Conservation (phyloP, 2,888 invertebrate genomes). For the Polyommatus icarus region DNA sequence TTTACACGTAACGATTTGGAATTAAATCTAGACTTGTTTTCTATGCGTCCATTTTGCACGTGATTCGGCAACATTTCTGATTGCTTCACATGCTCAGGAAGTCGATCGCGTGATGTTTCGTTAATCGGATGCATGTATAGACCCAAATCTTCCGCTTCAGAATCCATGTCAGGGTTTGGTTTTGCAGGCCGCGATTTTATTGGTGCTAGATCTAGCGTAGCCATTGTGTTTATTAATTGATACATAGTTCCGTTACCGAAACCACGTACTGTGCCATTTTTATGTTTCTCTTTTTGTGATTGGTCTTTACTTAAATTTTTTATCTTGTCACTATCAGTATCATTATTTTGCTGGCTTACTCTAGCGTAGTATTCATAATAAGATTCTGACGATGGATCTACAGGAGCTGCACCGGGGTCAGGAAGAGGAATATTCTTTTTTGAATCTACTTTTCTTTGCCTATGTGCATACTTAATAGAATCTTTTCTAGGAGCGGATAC, state of each 20-base stretch:
- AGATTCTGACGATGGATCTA: constrained; percentile 73
- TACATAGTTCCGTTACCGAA: constrained; percentile 63
- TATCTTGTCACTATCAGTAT: constrained; percentile 73
- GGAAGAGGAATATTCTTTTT: constrained; percentile 70
- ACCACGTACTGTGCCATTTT: constrained; percentile 44
- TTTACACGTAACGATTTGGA: constrained; percentile 77
- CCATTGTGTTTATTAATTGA: constrained; percentile 73
- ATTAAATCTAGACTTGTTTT: constrained; percentile 74
- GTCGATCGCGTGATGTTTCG: constrained; percentile 69
- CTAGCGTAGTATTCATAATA: constrained; percentile 78
- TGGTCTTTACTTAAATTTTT: constrained; percentile 63
- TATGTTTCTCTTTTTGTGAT: constrained; percentile 56
- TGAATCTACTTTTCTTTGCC: constrained; percentile 72
- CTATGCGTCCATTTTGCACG: constrained; percentile 68
- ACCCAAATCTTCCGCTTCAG: constrained; percentile 72
- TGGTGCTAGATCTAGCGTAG: constrained; percentile 67
- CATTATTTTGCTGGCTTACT: constrained; percentile 76
- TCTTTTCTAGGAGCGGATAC: constrained; percentile 72
- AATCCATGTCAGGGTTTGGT: constrained; percentile 60
- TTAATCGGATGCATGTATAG: constrained; percentile 73
- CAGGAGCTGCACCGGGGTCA: constrained; percentile 71
- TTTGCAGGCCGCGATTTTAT: constrained; percentile 66
- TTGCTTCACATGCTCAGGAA: constrained; percentile 70
- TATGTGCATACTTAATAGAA: constrained; percentile 75
- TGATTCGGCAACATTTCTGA: constrained; percentile 47